Evolutionary conservation across 2,888 invertebrate species (phyloP).

Genomic region (Aphidius colemani): DNA sequence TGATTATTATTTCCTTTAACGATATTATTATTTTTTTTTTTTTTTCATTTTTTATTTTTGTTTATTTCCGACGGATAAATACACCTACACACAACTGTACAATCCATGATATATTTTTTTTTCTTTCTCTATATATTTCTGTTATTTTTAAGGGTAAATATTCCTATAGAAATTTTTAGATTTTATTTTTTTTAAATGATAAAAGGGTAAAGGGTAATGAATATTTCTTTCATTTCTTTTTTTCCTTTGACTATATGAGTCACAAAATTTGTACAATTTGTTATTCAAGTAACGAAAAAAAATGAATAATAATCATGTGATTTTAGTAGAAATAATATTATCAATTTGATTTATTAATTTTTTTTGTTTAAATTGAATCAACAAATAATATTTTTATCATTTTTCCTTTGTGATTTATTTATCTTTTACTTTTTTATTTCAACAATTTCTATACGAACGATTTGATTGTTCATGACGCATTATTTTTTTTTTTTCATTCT

Average conservation of each 20-base stretch:
- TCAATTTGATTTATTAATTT: background rate
- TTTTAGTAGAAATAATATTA: too few species aligned
- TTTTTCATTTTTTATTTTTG: conserved; percentile 18
- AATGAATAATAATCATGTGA: background rate
- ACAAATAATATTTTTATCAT: background rate
- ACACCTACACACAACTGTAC: conserved; percentile 37
- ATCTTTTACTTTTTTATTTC: background rate
- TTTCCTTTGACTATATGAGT: conserved; percentile 13
- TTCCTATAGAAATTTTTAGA: conserved; percentile 7
- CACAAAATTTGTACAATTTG: conserved; percentile 26
- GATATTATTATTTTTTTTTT: conserved; percentile 34
- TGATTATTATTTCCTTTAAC: too few species aligned
- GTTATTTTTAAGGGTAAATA: background rate
- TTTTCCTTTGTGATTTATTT: background rate
- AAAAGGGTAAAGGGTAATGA: background rate
- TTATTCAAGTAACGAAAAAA: conserved; percentile 16
- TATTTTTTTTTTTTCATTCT: too few species aligned
- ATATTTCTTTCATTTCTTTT: background rate
- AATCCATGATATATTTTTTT: conserved; percentile 31
- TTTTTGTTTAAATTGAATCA: background rate
- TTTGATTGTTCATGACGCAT: too few species aligned
- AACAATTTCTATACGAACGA: too few species aligned
- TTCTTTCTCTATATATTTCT: background rate
- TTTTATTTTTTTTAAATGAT: background rate
- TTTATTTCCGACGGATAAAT: conserved; percentile 34